A percentile compares a stretch with the other conserved stretches of the same genome.
Evolutionary conservation across 2,113 vertebrate genomes (phyloP).

Genomic region (Sturnus vulgaris): DNA sequence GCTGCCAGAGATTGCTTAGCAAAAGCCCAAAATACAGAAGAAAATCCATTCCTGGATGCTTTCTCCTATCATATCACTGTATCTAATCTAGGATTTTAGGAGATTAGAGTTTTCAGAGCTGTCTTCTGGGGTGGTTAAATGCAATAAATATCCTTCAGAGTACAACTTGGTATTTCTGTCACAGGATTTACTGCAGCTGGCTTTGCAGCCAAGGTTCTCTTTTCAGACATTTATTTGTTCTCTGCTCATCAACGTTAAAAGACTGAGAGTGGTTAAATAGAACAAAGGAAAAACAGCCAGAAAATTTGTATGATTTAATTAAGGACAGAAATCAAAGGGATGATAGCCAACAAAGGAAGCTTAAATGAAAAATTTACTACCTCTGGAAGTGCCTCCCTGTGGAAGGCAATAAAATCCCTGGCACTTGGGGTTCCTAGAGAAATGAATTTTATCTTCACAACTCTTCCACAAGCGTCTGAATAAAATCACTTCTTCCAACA

Average conservation of each 20-base stretch:
- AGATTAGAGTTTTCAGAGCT: slow-evolving; percentile 16
- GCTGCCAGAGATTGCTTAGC: not conserved
- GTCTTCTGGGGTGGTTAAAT: not conserved
- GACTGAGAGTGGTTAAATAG: not conserved
- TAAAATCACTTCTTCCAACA: not conserved
- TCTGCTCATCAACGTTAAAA: not conserved
- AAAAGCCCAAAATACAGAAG: not conserved
- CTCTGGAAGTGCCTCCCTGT: not conserved
- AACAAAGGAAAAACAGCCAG: slow-evolving; percentile 34
- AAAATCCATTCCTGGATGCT: not conserved
- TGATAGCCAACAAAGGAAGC: slow-evolving; percentile 22
- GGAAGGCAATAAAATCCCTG: slow-evolving; percentile 36
- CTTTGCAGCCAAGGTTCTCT: not conserved
- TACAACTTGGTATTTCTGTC: not conserved
- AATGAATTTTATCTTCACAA: slow-evolving; percentile 6
- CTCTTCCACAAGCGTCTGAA: not conserved
- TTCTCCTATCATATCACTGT: not conserved
- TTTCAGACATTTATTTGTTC: slow-evolving; percentile 9
- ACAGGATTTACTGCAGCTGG: slow-evolving; percentile 20
- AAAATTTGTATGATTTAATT: slow-evolving; percentile 38
- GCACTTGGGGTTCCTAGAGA: not conserved
- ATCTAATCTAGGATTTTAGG: slow-evolving; percentile 14
- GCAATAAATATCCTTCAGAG: slow-evolving; percentile 14
- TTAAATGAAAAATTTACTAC: slow-evolving; percentile 39
- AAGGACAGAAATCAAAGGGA: slow-evolving; percentile 31